Conservation (phyloP, 2,113 vertebrate species). For the Fulica atra region DNA sequence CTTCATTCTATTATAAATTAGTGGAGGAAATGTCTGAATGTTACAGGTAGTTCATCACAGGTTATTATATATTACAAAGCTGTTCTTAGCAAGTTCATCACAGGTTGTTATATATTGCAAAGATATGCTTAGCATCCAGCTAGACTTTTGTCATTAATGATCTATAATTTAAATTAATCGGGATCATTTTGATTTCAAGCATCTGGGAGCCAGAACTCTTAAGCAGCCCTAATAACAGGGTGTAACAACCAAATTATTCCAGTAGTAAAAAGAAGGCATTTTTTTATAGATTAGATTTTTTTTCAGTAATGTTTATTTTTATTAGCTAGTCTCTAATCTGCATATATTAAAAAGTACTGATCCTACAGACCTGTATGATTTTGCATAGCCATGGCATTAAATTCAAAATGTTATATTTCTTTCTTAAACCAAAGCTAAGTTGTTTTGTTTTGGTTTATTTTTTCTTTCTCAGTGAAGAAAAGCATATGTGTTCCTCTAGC, state of each 20-base stretch:
- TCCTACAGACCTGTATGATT: neutral
- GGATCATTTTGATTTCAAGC: neutral
- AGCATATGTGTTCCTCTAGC: neutral
- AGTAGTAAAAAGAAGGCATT: neutral
- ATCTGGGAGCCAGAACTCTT: neutral
- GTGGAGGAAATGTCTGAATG: neutral
- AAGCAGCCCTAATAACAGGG: neutral
- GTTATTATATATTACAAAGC: neutral
- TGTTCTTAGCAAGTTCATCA: neutral
- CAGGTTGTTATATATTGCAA: neutral
- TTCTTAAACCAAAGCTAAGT: neutral
- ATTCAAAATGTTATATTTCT: neutral
- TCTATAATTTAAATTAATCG: neutral
- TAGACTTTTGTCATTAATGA: neutral
- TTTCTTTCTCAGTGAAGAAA: neutral
- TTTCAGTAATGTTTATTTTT: neutral
- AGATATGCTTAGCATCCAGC: neutral
- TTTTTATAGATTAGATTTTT: neutral
- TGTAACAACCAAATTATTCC: neutral
- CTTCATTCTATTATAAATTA: neutral
- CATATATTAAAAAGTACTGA: neutral
- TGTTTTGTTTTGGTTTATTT: neutral
- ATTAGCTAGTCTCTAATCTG: neutral
- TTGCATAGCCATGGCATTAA: neutral
- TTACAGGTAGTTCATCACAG: neutral